These are phyloP conservation scores for Agrotis exclamationis DNA, from an alignment of 2,888 invertebrate species.

Conservation along the genomic window DNA sequence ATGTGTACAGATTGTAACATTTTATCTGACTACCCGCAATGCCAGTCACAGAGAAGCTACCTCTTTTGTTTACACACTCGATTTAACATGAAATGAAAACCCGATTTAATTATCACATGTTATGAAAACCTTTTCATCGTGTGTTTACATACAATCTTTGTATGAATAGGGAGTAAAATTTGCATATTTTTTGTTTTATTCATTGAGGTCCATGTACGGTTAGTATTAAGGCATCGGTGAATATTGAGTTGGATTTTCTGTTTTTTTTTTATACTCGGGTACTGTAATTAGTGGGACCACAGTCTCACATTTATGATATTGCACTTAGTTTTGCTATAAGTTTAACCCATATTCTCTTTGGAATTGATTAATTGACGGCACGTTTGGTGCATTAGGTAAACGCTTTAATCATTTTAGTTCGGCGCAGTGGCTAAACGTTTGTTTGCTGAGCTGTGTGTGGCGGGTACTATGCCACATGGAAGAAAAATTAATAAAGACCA, in stretches of 20 bases:
- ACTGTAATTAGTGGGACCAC: too few species aligned
- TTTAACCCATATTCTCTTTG: too few species aligned
- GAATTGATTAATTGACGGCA: too few species aligned
- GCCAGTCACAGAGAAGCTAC: constrained; percentile 29
- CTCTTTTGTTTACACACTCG: constrained; percentile 46
- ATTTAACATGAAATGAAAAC: constrained; percentile 59
- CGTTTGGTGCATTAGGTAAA: too few species aligned
- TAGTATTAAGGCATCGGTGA: neutral
- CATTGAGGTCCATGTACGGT: neutral
- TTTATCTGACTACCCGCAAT: constrained; percentile 39
- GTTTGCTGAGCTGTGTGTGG: too few species aligned
- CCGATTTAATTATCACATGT: constrained; percentile 55
- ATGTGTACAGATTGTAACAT: constrained; percentile 28
- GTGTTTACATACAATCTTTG: constrained; percentile 46
- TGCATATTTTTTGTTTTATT: constrained; percentile 33
- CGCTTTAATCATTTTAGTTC: too few species aligned
- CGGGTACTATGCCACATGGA: too few species aligned
- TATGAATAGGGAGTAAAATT: constrained; percentile 37
- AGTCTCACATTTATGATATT: too few species aligned
- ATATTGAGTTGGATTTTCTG: neutral
- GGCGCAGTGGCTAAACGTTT: too few species aligned
- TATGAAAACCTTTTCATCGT: constrained; percentile 43
- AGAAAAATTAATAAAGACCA: too few species aligned
- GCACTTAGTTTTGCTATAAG: too few species aligned
- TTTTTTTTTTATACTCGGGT: too few species aligned